These are phyloP conservation scores for Craterocephalus amniculus DNA, from an alignment of 2,797 vertebrate species.

Conservation along the genomic window DNA sequence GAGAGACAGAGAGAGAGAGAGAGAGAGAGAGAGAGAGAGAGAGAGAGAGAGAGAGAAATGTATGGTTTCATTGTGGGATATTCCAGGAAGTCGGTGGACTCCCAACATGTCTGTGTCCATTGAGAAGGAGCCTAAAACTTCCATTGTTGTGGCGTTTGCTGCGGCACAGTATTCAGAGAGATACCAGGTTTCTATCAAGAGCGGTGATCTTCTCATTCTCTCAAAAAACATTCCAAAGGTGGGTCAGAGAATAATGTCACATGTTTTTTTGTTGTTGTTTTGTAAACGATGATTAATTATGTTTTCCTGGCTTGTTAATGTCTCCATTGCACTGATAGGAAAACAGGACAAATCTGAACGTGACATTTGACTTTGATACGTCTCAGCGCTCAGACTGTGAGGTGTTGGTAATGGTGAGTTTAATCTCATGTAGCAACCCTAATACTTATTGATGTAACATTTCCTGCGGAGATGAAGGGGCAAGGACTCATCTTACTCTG, in stretches of 20 bases:
- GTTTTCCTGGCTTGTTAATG: neutral
- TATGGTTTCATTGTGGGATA: neutral
- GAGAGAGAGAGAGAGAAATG: no score
- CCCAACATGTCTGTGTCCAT: slow-evolving; percentile 42
- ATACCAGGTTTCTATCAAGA: slow-evolving; percentile 70
- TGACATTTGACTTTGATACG: slow-evolving; percentile 62
- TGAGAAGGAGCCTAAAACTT: slow-evolving; percentile 6
- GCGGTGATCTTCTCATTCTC: neutral
- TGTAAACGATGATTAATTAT: no score
- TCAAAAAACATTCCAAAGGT: slow-evolving; percentile 72
- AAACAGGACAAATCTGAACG: slow-evolving; percentile 60
- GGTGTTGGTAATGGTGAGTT: slow-evolving; percentile 62
- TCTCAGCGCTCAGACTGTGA: slow-evolving; percentile 53
- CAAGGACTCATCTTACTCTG: neutral
- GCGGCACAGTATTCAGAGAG: slow-evolving; percentile 66
- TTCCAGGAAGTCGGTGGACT: slow-evolving; percentile 77
- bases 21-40: no score
- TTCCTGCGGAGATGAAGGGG: neutral
- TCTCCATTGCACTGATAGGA: slow-evolving; percentile 56
- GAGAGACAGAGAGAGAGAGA: no score
- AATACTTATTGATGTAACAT: neutral
- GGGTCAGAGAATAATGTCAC: neutral
- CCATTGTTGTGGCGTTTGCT: slow-evolving; percentile 66
- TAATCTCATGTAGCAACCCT: neutral
- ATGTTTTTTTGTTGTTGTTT: neutral